Evolutionary conservation across 2,797 vertebrate species (phyloP), one percentile per base, ranked within the genome.

Genomic region (Coccyzus lansbergi): DNA sequence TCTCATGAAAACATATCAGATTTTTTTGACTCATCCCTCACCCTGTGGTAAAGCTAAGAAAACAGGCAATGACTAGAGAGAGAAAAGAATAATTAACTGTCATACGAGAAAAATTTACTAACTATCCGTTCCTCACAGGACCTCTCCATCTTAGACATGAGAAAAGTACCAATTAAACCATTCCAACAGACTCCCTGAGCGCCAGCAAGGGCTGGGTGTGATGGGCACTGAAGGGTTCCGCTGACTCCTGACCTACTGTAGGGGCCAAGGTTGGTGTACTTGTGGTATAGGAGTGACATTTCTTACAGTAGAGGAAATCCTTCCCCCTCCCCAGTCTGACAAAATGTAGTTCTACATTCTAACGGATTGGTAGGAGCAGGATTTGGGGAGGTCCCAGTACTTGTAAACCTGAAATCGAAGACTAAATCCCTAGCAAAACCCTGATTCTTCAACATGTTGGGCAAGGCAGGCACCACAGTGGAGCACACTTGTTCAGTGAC

Each of bases 1-100:
- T 93, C 95, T 87, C 87, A 70, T 85, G 92, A 91, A 97, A 97
- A 70, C 49, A 83, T 96, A 95, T 91, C 69, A 94, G 76, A 95
- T 86, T 80, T 92, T 46, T 46, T 28, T 95, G 95, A 97, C 85
- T 95, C 95, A 90, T 8, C 15, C 79, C 90, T 95, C 86, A 89
- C 26, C 24, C 16, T 18, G 60, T 62, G 77, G 82, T 86, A 80
- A 65, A 87, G 84, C 14, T 33, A 74, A 94, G 81, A 86, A 89
- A 96, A 92, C 64, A 95, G 40, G 68, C 78, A 84, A 94, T 31
- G 48, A 79, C 7, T 12, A 84, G 26, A 65, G 1, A 59, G 26
- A 79, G 69, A 46, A 68, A 88, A 75, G 19, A 80, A 9, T 49
- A 82, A 83, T 13, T 49, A 49, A 49, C 11, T 76, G 71, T 64